Conservation (phyloP, 2,113 vertebrate genomes). For the Nyctereutes procyonoides region DNA sequence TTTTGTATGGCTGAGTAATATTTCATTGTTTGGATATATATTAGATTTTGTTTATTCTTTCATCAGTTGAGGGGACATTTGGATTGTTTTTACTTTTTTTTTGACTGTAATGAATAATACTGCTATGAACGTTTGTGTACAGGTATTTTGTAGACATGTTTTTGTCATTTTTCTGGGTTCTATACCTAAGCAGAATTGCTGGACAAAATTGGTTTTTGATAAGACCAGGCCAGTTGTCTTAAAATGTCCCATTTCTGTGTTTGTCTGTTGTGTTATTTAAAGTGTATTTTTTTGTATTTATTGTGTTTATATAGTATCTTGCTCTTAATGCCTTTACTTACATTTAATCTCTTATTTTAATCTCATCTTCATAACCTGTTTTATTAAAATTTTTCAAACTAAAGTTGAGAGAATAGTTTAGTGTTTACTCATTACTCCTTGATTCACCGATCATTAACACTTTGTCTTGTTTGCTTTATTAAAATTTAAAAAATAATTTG, state of each 20-base stretch:
- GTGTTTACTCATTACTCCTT: neutral
- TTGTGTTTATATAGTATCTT: neutral
- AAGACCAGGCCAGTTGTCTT: neutral
- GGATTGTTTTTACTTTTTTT: neutral
- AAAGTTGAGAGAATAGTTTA: neutral
- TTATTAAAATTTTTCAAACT: neutral
- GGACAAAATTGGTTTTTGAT: neutral
- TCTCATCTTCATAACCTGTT: neutral
- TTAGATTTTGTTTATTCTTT: neutral
- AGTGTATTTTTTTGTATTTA: neutral
- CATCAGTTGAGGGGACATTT: neutral
- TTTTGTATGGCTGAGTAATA: neutral
- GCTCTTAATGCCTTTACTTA: neutral
- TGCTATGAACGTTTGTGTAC: neutral
- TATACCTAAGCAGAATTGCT: neutral
- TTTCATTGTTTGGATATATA: neutral
- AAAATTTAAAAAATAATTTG: neutral
- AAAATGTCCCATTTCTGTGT: neutral
- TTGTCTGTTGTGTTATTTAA: neutral
- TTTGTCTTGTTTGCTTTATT: conserved; percentile 15
- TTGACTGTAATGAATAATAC: neutral
- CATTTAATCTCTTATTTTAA: neutral
- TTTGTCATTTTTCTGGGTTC: neutral
- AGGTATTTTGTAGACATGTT: neutral
- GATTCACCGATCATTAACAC: neutral